Evolutionary conservation across 2,113 vertebrate species (phyloP).

Genomic region (Nesogale talazaci): DNA sequence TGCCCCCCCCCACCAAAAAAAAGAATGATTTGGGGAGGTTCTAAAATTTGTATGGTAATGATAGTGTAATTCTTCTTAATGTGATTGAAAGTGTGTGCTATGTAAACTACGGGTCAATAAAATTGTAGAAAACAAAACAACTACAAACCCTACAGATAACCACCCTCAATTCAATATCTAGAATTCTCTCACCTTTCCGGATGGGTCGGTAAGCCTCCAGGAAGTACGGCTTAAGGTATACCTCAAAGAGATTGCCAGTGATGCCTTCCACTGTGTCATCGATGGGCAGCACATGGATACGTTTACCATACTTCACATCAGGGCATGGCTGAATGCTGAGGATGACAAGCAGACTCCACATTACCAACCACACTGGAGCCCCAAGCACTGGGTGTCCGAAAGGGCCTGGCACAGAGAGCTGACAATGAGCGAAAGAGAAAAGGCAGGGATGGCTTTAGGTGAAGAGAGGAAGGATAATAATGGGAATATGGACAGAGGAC

Average conservation of each 20-base stretch:
- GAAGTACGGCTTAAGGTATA: conserved; percentile 99
- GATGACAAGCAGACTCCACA: conserved; percentile 78
- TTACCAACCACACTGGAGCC: conserved; percentile 68
- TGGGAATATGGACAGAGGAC: conserved; percentile 50
- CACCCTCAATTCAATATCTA: neutral
- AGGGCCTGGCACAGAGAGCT: conserved; percentile 72
- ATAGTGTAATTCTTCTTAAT: no score
- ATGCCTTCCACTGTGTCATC: conserved; percentile 99
- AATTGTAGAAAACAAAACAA: no score
- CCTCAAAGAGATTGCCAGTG: conserved; percentile 98
- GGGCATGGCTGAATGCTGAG: conserved; percentile 99
- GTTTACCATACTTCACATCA: conserved; percentile 98
- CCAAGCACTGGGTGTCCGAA: conserved; percentile 54
- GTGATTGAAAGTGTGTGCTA: no score
- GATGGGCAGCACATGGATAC: conserved; percentile 98
- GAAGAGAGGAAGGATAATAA: conserved; percentile 43
- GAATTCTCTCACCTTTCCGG: conserved; percentile 92
- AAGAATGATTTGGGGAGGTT: neutral
- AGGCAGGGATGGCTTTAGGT: conserved; percentile 75
- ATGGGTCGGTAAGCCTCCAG: conserved; percentile 99
- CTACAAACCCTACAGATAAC: neutral
- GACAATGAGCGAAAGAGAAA: conserved; percentile 70
- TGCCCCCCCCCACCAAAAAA: no score
- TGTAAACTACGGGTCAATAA: no score
- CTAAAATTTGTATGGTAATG: no score